Evolutionary conservation across 2,113 vertebrate species (phyloP), one percentile per base, ranked within the genome.

Genomic region (Tretioscincus oriximinensis): DNA sequence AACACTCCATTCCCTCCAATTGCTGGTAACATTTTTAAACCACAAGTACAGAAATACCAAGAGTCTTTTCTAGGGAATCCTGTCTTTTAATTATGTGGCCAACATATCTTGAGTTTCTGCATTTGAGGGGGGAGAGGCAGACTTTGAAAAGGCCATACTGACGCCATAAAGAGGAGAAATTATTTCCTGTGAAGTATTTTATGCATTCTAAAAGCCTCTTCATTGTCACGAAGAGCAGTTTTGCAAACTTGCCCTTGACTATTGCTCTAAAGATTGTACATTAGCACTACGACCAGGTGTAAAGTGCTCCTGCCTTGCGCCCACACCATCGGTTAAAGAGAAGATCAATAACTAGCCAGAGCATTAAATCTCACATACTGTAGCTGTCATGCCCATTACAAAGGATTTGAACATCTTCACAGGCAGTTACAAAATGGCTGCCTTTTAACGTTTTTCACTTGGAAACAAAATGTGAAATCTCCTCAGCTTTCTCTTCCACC

Each of bases 291-390:
- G 90, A 90, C 85, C 81, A 89, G 86, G 88, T 89, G 88, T 74
- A 88, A 92, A 91, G 92, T 85, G 92, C 87, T 90, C 84, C 82
- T 66, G 69, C 85, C 81, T 41, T 88, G 87, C 73, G 90, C 89
- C 79, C 85, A 79, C n/a, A 80, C 88, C 84, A 21, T 81, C 0
- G 0, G 84, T 89, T 90, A 86, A 84, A 85, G 31, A 75, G 78
- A 89, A 89, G 94, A 96, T 93, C 92, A 92, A 96, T 94, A 93
- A 92, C 89, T 92, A 95, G 94, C 87, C 92, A 88, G 93, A 96
- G 96, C 94, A 93, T 96, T 96, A 95, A 95, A 96, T 94, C 93
- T 91, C 93, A 90, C 89, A 91, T 71, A 87, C 87, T 83, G 87
- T 89, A 92, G 91, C 88, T 90, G 91, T 92, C 93, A 94, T 73